phyloP scores from a whole-genome alignment of 2,888 invertebrate genomes.

The Cephonodes hylas region DNA sequence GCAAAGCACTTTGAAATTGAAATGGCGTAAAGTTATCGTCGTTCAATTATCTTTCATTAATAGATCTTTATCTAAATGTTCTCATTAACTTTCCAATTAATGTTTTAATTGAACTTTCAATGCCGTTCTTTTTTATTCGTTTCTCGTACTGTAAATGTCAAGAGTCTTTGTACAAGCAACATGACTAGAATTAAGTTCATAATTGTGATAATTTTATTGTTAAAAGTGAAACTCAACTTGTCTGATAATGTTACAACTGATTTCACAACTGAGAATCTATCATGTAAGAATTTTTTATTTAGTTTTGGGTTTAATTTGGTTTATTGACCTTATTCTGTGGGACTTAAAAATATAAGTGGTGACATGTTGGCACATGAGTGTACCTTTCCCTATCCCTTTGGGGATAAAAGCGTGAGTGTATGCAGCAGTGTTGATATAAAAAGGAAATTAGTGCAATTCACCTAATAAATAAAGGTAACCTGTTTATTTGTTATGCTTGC shows the following conservation, averaged over 20 bases:
- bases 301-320: too few relatives aligned
- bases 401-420: too few relatives aligned
- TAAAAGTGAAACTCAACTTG: not conserved
- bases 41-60: constrained; percentile 11
- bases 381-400: too few relatives aligned
- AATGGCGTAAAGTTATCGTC: not conserved
- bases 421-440: too few relatives aligned
- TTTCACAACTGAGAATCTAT: not conserved
- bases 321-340: too few relatives aligned
- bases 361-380: too few relatives aligned
- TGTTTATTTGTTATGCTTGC: too few relatives aligned
- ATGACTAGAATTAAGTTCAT: too few relatives aligned
- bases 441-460: too few relatives aligned
- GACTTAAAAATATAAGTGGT: too few relatives aligned
- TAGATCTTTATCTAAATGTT: not conserved
- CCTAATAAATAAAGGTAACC: too few relatives aligned
- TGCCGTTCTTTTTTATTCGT: not conserved
- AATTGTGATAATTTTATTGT: not conserved
- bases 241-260: not conserved
- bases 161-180: not conserved
- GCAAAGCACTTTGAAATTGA: not conserved
- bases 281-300: too few relatives aligned
- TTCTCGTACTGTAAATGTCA: not conserved
- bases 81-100: constrained; percentile 15
- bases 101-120: constrained; percentile 12